These are phyloP conservation scores for Hydractinia symbiolongicarpus DNA, from an alignment of 30 jellyfish, hydroid and myxozoan genomes.

Conservation along the genomic window DNA sequence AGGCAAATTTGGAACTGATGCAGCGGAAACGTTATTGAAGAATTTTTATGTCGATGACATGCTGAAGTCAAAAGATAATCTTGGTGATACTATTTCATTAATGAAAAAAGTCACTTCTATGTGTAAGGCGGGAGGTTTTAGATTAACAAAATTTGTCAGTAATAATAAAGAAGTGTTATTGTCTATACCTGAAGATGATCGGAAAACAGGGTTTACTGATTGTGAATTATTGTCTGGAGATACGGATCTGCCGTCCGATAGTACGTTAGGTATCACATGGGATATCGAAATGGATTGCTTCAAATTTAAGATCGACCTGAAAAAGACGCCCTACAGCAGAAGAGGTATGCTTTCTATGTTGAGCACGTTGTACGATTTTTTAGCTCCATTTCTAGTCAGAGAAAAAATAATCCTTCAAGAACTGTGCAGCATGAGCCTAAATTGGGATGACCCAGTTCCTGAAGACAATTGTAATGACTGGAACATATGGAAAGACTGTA, in stretches of 20 bases:
- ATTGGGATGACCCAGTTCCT: slow-evolving; percentile 27
- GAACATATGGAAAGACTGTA: slow-evolving; percentile 34
- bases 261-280: neutral
- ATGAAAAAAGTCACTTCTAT: neutral
- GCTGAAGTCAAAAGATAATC: neutral
- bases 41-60: neutral
- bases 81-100: neutral
- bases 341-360: slow-evolving; percentile 31
- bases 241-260: neutral
- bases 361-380: slow-evolving; percentile 24
- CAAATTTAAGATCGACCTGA: neutral
- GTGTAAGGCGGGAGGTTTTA: slow-evolving; percentile 11
- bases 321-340: slow-evolving; percentile 23
- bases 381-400: slow-evolving; percentile 8
- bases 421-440: neutral
- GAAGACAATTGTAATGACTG: slow-evolving; percentile 15
- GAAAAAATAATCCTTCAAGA: slow-evolving; percentile 13
- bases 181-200: slow-evolving; percentile 11
- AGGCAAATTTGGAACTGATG: neutral
- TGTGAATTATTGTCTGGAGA: neutral
- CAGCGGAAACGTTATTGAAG: neutral
- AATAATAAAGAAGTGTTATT: slow-evolving; percentile 1
- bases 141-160: slow-evolving; percentile 7
- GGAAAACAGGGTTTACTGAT: neutral
- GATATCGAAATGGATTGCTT: slow-evolving; percentile 3